These are phyloP conservation scores for Sphenopsis melanotis DNA, from an alignment of 2,797 vertebrate genomes.

Conservation along the genomic window DNA sequence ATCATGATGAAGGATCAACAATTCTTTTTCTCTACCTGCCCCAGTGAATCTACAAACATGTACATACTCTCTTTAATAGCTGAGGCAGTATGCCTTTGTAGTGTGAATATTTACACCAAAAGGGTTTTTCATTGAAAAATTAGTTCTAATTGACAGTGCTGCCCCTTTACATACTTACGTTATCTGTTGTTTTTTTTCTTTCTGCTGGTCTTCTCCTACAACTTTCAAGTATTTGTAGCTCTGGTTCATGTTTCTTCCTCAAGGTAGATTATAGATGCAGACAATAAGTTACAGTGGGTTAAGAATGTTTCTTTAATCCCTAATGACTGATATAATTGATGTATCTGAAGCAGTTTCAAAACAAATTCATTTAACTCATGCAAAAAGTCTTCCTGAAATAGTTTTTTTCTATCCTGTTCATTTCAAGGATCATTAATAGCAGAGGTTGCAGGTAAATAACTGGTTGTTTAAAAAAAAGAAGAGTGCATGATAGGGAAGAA, in stretches of 20 bases:
- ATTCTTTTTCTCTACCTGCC: not conserved
- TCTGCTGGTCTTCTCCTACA: not conserved
- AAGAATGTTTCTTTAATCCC: not conserved
- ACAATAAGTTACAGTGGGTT: not conserved
- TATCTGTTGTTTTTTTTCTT: not conserved
- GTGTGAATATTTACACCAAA: not conserved
- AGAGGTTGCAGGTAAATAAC: not conserved
- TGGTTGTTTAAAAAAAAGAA: not conserved
- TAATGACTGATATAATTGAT: not conserved
- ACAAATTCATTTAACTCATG: not conserved
- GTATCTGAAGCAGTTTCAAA: not conserved
- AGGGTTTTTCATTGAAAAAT: not conserved
- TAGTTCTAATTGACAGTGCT: not conserved
- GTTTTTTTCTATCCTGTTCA: not conserved
- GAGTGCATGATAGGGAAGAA: not conserved
- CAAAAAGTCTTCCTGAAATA: not conserved
- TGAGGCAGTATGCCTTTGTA: not conserved
- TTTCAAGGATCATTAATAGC: not conserved
- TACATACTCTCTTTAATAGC: not conserved
- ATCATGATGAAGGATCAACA: not conserved
- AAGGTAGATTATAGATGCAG: not conserved
- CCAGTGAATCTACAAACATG: not conserved
- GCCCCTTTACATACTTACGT: not conserved
- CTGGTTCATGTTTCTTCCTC: not conserved
- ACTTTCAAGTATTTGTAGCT: not conserved